Conservation (phyloP, 2,113 vertebrate genomes). For the Dascyllus trimaculatus region DNA sequence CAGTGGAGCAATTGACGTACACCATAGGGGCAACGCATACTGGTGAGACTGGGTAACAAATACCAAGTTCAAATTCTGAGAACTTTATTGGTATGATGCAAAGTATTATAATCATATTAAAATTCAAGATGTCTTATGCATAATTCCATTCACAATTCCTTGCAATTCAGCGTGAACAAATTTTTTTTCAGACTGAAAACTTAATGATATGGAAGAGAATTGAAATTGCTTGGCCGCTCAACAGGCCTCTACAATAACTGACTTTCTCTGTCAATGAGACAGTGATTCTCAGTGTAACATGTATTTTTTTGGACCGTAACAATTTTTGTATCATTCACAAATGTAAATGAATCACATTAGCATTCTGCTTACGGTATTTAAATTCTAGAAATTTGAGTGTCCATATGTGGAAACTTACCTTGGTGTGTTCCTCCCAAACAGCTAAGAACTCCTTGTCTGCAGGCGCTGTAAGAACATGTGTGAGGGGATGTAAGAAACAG, state of each 20-base stretch:
- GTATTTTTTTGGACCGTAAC: too few relatives aligned
- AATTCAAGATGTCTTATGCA: neutral
- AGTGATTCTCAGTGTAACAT: too few relatives aligned
- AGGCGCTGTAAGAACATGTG: constrained; percentile 82
- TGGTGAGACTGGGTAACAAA: constrained; percentile 35
- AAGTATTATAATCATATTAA: neutral
- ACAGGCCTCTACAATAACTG: too few relatives aligned
- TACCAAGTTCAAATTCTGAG: neutral
- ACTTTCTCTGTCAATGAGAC: too few relatives aligned
- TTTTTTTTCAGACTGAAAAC: neutral
- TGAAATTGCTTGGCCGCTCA: too few relatives aligned
- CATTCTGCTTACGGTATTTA: too few relatives aligned
- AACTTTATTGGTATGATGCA: neutral
- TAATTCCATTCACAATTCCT: too few relatives aligned
- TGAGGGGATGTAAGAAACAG: neutral
- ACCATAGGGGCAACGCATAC: constrained; percentile 88
- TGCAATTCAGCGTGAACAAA: too few relatives aligned
- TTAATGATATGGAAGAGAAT: neutral
- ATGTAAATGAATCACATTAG: neutral
- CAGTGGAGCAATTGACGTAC: constrained; percentile 87
- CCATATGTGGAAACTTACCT: constrained; percentile 43
- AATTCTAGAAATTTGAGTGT: too few relatives aligned
- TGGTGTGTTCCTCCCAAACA: constrained; percentile 83
- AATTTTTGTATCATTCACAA: too few relatives aligned
- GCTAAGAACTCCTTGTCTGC: constrained; percentile 84